Evolutionary conservation across 2,797 vertebrate species (phyloP).

Genomic region (Brachymystax lenok): DNA sequence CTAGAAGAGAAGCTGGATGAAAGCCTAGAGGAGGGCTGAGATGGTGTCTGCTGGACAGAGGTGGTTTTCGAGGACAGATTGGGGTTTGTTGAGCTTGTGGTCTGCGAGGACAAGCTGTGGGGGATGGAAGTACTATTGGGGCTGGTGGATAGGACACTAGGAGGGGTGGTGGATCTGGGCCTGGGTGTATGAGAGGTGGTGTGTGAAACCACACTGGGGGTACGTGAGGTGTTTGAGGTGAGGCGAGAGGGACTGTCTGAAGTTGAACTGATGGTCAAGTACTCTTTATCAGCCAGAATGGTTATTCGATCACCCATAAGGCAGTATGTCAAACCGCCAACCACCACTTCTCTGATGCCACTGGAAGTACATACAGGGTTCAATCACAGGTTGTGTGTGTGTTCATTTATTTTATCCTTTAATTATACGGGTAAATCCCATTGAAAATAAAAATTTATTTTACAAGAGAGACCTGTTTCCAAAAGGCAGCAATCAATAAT

Average conservation of each 20-base stretch:
- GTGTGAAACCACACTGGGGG: conserved; percentile 12
- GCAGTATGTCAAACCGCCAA: conserved; percentile 65
- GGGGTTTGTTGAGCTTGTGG: not conserved
- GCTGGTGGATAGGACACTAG: conserved; percentile 12
- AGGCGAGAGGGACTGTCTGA: conserved; percentile 45
- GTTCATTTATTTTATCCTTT: not conserved
- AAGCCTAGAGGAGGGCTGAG: not conserved
- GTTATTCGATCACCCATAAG: conserved; percentile 76
- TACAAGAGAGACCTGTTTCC: not conserved
- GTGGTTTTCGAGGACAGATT: conserved; percentile 2
- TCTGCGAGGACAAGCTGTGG: conserved; percentile 1
- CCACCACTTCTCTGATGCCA: conserved; percentile 67
- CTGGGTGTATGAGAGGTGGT: conserved; percentile 24
- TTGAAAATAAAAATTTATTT: not conserved
- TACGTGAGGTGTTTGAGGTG: conserved; percentile 30
- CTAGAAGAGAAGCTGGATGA: not conserved
- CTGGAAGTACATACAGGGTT: conserved; percentile 55
- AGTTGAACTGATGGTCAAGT: conserved; percentile 76
- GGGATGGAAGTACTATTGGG: conserved; percentile 18
- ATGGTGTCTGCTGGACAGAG: not conserved
- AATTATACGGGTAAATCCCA: not conserved
- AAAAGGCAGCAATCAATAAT: not conserved
- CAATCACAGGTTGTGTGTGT: not conserved
- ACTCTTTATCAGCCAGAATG: conserved; percentile 80
- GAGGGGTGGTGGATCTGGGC: conserved; percentile 23